Base-by-base conservation (phyloP, 1,140 invertebrate genomes). In the Archegozetes longisetosus region DNA sequence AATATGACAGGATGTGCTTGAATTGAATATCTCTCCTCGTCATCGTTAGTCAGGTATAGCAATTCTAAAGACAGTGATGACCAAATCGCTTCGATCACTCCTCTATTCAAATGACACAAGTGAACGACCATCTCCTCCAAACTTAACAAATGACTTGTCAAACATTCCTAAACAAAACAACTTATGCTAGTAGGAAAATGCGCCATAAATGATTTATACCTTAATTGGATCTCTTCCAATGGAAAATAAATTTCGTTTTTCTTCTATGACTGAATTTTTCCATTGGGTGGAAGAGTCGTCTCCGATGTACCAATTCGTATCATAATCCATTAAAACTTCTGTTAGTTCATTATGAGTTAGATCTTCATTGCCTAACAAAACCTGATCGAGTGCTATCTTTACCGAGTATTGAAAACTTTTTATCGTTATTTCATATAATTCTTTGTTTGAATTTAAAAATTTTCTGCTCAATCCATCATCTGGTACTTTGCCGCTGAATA, bases 21-120 rank as follows among this genome's bases (percentile, higher is more conserved):
- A 61, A 79, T 79, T 58, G 74, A 76, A 68, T 77, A 78, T 53
- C 77, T 66, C 64, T 79, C 77, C 62, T 78, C 77, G 64, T 79
- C 77, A 69, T 78, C 77, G 64, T 77, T 78, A 28, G 77, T 78
- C 53, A 79, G 67, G 64, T 78, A 78, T 1, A 78, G 67, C 14
- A 78, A 66, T 66, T 79, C 77, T 48, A 76, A 65, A 55, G 71
- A 73, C 3, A 78, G 69, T 60, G 75, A 76, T 3, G 75, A 69
- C 77, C 77, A 79, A 65, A 78, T 71, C 1, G 73, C 74, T 13
- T 71, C 66, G 1, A 78, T 74, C 17, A 69, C 69, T 64, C 73
- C 74, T 3, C 67, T 54, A 54, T 74, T 75, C 12, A 78, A 65
- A 22, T 70, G 65, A 1, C 76, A 75, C 40, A 77, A 69, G 40